Evolutionary conservation across 1,140 invertebrate species (phyloP).

Genomic region (Bombyx mandarina): DNA sequence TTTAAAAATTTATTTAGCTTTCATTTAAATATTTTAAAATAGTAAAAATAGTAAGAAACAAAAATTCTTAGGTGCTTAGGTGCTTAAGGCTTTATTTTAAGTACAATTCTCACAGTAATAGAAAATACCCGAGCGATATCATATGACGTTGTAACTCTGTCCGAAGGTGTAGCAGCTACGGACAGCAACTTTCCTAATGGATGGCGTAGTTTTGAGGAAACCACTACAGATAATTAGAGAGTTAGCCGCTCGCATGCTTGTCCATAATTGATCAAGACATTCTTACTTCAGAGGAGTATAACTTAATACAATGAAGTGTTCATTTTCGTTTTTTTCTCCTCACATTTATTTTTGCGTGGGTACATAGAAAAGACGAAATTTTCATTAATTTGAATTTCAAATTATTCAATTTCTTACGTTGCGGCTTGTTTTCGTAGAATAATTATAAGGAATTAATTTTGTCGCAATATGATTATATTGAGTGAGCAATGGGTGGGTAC

Average conservation of each 20-base stretch:
- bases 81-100: too few relatives aligned
- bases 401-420: conserved; percentile 18
- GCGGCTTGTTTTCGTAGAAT: conserved; percentile 15
- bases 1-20: too few relatives aligned
- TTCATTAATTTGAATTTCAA: conserved; percentile 20
- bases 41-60: too few relatives aligned
- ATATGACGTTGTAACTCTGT: conserved; percentile 32
- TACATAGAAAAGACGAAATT: not conserved
- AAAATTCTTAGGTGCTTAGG: too few relatives aligned
- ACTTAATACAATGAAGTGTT: conserved; percentile 1
- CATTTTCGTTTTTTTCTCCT: not conserved
- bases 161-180: conserved; percentile 13
- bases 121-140: conserved; percentile 34
- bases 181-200: conserved; percentile 52
- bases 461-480: conserved; percentile 28
- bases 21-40: too few relatives aligned
- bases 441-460: conserved; percentile 23
- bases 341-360: not conserved
- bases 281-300: conserved; percentile 16
- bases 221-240: conserved; percentile 58
- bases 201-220: conserved; percentile 52
- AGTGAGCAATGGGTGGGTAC: conserved; percentile 30
- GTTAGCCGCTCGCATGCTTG: conserved; percentile 33
- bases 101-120: too few relatives aligned
- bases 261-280: conserved; percentile 50